Conservation (phyloP, 2,797 vertebrate species). For the Falco cherrug region DNA sequence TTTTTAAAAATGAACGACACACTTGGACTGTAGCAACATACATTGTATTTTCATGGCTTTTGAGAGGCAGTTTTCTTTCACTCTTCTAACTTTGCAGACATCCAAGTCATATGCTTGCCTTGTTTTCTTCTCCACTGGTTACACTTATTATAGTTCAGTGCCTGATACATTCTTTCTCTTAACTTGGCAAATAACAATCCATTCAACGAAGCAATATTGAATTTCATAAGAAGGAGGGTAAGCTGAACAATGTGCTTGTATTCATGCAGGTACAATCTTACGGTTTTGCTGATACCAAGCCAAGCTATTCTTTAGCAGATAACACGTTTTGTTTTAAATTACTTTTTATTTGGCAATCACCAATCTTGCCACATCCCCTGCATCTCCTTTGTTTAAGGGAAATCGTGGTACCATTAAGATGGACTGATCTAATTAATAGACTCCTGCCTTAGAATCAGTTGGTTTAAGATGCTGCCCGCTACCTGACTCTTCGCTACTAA, state of each 20-base stretch:
- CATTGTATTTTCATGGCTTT: neutral
- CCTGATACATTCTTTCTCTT: neutral
- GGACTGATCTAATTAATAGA: neutral
- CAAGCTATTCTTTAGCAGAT: neutral
- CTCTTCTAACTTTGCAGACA: neutral
- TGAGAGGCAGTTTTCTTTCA: neutral
- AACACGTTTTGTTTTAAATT: neutral
- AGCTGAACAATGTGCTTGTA: neutral
- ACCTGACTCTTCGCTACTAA: neutral
- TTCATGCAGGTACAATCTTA: neutral
- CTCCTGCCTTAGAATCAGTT: neutral
- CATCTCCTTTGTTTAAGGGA: neutral
- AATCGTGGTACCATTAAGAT: neutral
- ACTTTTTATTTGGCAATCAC: neutral
- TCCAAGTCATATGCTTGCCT: neutral
- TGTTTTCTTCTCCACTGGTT: neutral
- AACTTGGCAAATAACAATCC: neutral
- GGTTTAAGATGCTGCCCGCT: neutral
- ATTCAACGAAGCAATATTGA: neutral
- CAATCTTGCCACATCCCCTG: fast-evolving
- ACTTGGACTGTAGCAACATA: neutral
- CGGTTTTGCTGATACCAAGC: neutral
- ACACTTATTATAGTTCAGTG: neutral
- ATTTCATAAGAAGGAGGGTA: neutral
- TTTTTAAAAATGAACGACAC: neutral